Evolutionary conservation across 2,888 invertebrate genomes (phyloP).

Genomic region (Falcaria lacertinaria): DNA sequence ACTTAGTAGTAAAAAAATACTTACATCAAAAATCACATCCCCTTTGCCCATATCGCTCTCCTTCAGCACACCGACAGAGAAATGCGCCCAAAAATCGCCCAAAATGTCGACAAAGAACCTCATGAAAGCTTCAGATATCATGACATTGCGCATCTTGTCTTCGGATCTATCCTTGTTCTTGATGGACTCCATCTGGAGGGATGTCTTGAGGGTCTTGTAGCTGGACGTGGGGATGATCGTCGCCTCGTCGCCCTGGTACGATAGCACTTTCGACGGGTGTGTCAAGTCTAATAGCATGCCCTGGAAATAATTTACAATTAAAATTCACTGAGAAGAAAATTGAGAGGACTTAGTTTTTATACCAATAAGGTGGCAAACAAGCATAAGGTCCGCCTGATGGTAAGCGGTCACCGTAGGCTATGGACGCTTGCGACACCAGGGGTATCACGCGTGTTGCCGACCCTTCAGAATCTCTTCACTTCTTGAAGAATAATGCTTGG

Average conservation of each 20-base stretch:
- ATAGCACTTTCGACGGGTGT: constrained; percentile 76
- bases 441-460: no score
- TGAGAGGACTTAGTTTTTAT: no score
- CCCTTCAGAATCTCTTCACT: no score
- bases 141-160: constrained; percentile 81
- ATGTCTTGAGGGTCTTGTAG: constrained; percentile 83
- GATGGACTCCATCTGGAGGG: constrained; percentile 61
- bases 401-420: no score
- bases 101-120: constrained; percentile 88
- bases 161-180: constrained; percentile 45
- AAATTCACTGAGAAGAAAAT: no score
- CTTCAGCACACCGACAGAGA: constrained; percentile 39
- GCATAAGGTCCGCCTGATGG: no score
- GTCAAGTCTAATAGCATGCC: constrained; percentile 87
- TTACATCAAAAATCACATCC: constrained; percentile 64
- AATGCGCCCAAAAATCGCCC: constrained; percentile 84
- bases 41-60: constrained; percentile 53
- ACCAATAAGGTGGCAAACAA: no score
- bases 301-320: no score
- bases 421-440: no score
- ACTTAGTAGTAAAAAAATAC: constrained; percentile 29
- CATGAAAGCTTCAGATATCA: constrained; percentile 87
- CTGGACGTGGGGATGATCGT: constrained; percentile 86
- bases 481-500: no score
- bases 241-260: constrained; percentile 87